A percentile compares a stretch with the other conserved stretches of the same genome.
phyloP scores from a whole-genome alignment of 92 coral and sea anemone species.

The Zoanthus solanderi region DNA sequence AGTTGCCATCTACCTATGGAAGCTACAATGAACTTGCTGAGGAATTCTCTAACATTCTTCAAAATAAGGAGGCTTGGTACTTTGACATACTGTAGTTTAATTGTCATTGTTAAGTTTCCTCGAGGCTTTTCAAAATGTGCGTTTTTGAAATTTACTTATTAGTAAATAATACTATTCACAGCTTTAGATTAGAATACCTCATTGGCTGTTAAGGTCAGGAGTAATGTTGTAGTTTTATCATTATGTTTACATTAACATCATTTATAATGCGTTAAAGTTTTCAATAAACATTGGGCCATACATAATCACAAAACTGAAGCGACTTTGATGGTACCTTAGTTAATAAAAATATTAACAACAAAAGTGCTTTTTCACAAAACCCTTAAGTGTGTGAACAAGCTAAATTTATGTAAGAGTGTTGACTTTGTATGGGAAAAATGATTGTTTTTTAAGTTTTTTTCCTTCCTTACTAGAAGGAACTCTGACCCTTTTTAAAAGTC shows the following conservation, averaged over 20 bases:
- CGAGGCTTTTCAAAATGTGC: no score
- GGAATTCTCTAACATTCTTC: slow-evolving; percentile 27
- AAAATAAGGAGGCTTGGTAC: slow-evolving; percentile 20
- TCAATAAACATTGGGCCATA: slow-evolving; percentile 10
- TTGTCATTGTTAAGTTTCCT: slow-evolving; percentile 1
- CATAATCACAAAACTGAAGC: neutral
- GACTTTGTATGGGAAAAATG: slow-evolving; percentile 6
- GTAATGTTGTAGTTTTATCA: slow-evolving; percentile 6
- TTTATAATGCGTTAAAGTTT: neutral
- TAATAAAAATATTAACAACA: neutral
- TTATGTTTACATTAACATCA: slow-evolving; percentile 13
- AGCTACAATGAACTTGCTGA: slow-evolving; percentile 13
- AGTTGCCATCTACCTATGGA: slow-evolving; percentile 19
- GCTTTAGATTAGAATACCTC: slow-evolving; percentile 1
- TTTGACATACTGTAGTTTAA: slow-evolving; percentile 3
- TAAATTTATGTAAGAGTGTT: neutral
- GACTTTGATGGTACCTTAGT: slow-evolving; percentile 8
- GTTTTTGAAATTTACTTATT: no score
- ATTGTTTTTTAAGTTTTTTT: neutral
- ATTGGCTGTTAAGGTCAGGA: neutral
- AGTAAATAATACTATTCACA: no score
- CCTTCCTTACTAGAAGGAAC: slow-evolving; percentile 4
- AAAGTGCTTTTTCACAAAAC: no score
- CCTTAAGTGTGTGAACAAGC: no score
- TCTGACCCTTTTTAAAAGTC: neutral